Evolutionary conservation across 2,888 invertebrate species (phyloP).

Genomic region (Caenorhabditis uteleia): DNA sequence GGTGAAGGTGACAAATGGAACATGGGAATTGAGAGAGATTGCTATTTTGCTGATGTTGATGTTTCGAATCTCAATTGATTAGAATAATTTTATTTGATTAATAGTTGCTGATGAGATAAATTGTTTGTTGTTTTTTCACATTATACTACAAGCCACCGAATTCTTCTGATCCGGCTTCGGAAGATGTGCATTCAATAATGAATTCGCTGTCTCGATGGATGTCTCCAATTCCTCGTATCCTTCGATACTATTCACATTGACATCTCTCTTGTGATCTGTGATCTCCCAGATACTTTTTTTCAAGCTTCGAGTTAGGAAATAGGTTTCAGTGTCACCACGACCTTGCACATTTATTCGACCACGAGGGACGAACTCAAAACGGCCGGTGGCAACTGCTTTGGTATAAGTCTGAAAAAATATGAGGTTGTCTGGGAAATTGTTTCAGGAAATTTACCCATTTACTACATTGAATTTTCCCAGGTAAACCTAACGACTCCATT

Average conservation of each 20-base stretch:
- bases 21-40: conserved; percentile 72
- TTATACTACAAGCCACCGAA: conserved; percentile 17
- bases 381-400: conserved; percentile 53
- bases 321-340: conserved; percentile 59
- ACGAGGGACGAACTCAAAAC: conserved; percentile 59
- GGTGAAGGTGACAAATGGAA: conserved; percentile 72
- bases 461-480: conserved; percentile 58
- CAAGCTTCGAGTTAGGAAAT: conserved; percentile 52
- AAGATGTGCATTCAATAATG: not conserved
- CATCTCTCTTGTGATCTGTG: conserved; percentile 54
- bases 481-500: conserved; percentile 54
- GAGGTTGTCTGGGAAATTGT: not conserved
- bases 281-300: conserved; percentile 67
- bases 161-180: not conserved
- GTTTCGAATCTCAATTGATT: conserved; percentile 58
- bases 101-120: not conserved
- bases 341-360: conserved; percentile 56
- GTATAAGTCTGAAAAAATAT: conserved; percentile 26
- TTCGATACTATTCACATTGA: conserved; percentile 61
- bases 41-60: conserved; percentile 72
- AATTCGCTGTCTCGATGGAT: conserved; percentile 6
- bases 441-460: conserved; percentile 16
- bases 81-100: not conserved
- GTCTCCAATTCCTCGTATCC: conserved; percentile 61
- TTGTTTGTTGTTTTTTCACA: conserved; percentile 1